Evolutionary conservation across 2,113 vertebrate genomes (phyloP), one percentile per base, ranked within the genome.

Genomic region (Ginglymostoma cirratum): DNA sequence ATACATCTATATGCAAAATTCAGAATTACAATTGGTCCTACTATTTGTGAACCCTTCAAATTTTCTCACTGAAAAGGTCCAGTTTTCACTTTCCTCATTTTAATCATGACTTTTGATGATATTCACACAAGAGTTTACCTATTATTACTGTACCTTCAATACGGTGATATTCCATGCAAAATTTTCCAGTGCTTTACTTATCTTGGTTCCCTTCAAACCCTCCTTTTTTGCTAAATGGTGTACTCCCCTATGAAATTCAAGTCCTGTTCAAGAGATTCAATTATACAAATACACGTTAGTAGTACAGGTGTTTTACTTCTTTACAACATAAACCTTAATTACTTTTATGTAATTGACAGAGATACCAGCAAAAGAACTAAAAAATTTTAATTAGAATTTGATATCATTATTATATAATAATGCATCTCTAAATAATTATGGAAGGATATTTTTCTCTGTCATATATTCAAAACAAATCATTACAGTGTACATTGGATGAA

Each of bases 161-260:
- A 98, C 98, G 17, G 98, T 98, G 96, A 98, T 98, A 96, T 98
- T 98, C 98, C 98, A 98, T 0, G 98, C 98, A 96, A 98, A 98
- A 96, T 98, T 98, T 96, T 98, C 98, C 65, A 97, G 97, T 15
- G 98, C 98, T 97, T 98, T 98, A 96, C 97, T 98, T 96, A 98
- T 97, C 96, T 98, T 98, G 96, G 98, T 97, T 97, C 98, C 98
- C 96, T 98, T 98, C 85, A 98, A 96, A 94, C 98, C 98, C 97
- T 98, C 98, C 96, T 98, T 98, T 67, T 97, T 97, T 15, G 98
- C 98, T 0, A 98, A 96, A 95, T 97, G 97, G 96, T 98, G 98
- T 96, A 98, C 97, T 65, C 98, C 98, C 96, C 98, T 98, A 0
- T 98, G 98, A 96, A 98, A 98, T 96, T 98, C 98, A 98, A 98